Conservation (phyloP, 2,113 vertebrate species). For the Psittacara wagleri region DNA sequence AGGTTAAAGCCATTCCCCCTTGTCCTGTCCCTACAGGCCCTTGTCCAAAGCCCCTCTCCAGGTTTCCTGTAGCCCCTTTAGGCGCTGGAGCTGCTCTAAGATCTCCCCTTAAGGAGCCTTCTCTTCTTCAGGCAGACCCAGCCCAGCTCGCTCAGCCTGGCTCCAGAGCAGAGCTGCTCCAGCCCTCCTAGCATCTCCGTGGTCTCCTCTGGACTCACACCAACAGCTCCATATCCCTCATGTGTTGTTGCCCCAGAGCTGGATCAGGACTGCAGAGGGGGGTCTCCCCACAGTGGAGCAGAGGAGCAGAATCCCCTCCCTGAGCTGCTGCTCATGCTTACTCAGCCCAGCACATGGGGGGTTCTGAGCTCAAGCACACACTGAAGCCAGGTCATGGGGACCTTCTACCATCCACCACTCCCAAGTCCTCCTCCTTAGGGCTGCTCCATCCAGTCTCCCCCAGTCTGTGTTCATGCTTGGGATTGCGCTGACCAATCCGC, state of each 20-base stretch:
- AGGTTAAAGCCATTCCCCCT: no score
- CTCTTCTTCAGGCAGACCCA: no score
- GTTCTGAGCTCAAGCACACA: background rate
- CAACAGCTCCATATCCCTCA: no score
- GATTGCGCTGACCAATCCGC: background rate
- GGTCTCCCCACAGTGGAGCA: background rate
- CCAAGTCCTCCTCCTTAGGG: background rate
- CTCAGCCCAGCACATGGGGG: background rate
- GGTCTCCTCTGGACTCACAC: no score
- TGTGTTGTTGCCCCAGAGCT: background rate
- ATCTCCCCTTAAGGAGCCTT: no score
- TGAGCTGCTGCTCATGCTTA: background rate
- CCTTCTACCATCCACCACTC: background rate
- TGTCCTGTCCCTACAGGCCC: no score
- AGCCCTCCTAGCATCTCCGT: no score
- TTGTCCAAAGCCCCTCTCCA: no score
- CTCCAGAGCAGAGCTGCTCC: no score
- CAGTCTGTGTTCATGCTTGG: background rate
- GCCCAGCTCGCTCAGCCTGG: no score
- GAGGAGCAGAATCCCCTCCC: background rate
- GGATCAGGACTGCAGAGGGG: background rate
- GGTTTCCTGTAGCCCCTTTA: no score
- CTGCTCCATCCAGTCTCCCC: background rate
- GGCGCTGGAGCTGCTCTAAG: no score
- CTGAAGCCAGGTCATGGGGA: background rate